A percentile compares a stretch with the other conserved stretches of the same genome.
Evolutionary conservation across 1,140 invertebrate genomes (phyloP).

Genomic region (Episyrphus balteatus): DNA sequence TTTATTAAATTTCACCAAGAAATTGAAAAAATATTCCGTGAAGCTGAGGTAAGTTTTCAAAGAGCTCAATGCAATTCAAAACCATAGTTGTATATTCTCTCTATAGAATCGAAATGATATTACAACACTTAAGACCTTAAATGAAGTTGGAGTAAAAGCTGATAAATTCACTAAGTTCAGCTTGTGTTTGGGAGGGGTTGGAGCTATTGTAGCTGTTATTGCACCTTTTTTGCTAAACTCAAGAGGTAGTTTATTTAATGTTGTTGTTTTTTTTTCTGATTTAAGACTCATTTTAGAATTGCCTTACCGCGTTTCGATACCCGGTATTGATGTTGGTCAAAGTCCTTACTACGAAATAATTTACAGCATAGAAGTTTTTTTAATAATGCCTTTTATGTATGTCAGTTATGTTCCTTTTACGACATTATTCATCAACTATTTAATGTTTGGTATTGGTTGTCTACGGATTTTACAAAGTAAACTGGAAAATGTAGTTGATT

Average conservation of each 20-base stretch:
- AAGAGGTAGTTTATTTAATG: neutral
- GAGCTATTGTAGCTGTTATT: neutral
- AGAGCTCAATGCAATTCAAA: neutral
- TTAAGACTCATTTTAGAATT: neutral
- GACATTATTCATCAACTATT: constrained; percentile 4
- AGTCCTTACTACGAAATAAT: constrained; percentile 3
- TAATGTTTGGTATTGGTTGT: constrained; percentile 4
- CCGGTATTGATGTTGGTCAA: neutral
- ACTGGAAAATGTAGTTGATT: neutral
- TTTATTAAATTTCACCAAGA: constrained; percentile 2
- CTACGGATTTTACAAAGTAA: neutral
- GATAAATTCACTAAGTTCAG: neutral
- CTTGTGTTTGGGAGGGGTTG: neutral
- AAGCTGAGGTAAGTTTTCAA: constrained; percentile 1
- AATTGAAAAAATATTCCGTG: neutral
- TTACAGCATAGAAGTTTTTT: neutral
- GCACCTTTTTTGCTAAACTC: neutral
- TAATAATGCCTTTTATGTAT: constrained; percentile 2
- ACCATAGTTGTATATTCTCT: neutral
- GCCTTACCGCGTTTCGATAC: neutral
- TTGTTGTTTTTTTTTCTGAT: too few relatives aligned
- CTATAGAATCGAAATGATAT: neutral
- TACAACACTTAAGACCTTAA: neutral
- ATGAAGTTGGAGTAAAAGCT: neutral
- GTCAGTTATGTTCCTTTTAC: constrained; percentile 1